Evolutionary conservation across 2,888 invertebrate genomes (phyloP), one percentile per base, ranked within the genome.

Genomic region (Cetonia aurata): DNA sequence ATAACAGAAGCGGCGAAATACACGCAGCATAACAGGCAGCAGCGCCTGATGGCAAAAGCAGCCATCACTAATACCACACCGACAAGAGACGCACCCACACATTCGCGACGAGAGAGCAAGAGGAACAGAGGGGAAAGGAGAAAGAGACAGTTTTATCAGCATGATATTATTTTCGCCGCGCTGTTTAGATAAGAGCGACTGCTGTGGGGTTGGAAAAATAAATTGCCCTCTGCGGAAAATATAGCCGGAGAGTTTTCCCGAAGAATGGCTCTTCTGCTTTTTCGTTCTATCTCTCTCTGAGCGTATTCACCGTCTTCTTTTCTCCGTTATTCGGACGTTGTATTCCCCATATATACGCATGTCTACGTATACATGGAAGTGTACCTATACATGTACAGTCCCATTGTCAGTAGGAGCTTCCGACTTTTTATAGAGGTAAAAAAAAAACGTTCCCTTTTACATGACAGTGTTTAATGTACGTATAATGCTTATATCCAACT

Each of bases 81-180:
- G 42, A 57, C 57, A 13, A 37, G 10, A 19, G 42, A 42, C 57
- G 42, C 42, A 57, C 57, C 9, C 57, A 48, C 42, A 44, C 57
- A 42, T 19, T 37, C 17, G 17, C 42, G 15, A 10, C 42, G 57
- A 57, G 37, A 10, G 10, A 37, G 37, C 37, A 10, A 10, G 37
- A 37, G 9, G 8, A 10, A 37, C 37, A 37, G 37, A 8, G 37
- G 37, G 37, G 37, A 37, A 37, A 37, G 37, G 37, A 37, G 37
- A 37, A 37, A 37, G 37, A 52, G 50, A 50, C 62, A 52, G 80
- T 81, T 82, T 84, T 83, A 84, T 84, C 84, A 81, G 82, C 77
- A 80, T 83, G 85, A 85, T 85, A 85, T 85, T 85, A 85, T 85
- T 85, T 85, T 85, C 85, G 83, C 84, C 79, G 84, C 84, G 84